Evolutionary conservation across 2,113 vertebrate genomes (phyloP), one percentile per base, ranked within the genome.

Genomic region (Quiscalus mexicanus): DNA sequence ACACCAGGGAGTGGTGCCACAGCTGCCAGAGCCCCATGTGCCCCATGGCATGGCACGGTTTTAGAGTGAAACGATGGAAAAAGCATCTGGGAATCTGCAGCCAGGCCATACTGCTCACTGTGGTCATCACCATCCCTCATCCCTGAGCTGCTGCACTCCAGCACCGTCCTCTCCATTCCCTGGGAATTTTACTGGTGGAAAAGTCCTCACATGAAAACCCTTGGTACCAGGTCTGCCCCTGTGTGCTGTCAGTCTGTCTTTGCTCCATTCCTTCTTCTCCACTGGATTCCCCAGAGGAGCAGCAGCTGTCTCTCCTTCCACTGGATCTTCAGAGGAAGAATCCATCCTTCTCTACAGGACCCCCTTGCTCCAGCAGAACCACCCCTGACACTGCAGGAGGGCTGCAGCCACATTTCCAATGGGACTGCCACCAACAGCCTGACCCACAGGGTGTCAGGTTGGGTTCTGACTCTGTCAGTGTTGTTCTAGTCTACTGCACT

Each of bases 1-100:
- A 33, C 49, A 21, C 6, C 77, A 15, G 33, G 62, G 33, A 67
- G 44, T 10, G 49, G 19, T 24, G 37, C 15, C 4, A 1, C 55
- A 41, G n/a, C 19, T 7, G 9, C 5, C 49, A 31, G 21, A 81
- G 10, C 52, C 31, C 0, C 41, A 0, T 4, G 1, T 20, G 23
- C 10, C 35, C 25, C 12, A 0, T 1, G 35, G 25, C 3, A 4
- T 9, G 30, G 27, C 30, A 84, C 6, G 5, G 11, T 39, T 78
- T 49, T 15, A 3, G 4, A 17, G 41, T 1, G 68, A 25, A 37
- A 59, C 44, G 58, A 35, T 53, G 59, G 22, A 14, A 47, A 20
- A 58, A 77, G 23, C 33, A 41, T 5, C 0, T 0, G 53, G 33
- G 11, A 4, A 24, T 15, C 25, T 20, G 53, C 44, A 73, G 53